Evolutionary conservation across 2,797 vertebrate species (phyloP).

Genomic region (Lepilemur ruficaudatus): DNA sequence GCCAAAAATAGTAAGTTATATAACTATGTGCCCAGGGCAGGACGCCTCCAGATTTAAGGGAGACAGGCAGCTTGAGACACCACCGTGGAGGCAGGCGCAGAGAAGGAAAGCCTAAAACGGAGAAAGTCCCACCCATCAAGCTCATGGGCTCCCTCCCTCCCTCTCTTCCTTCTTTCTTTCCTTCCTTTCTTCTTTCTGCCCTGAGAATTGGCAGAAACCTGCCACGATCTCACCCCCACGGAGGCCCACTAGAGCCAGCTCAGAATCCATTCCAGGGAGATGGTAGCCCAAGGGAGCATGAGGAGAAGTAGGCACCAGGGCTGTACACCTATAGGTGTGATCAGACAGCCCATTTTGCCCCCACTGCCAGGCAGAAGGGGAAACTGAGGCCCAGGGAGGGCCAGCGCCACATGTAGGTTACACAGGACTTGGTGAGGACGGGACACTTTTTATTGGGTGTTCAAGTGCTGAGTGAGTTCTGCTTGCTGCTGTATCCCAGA

Average conservation of each 20-base stretch:
- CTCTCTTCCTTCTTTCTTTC: not conserved
- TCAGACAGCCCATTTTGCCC: not conserved
- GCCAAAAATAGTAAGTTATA: constrained; percentile 67
- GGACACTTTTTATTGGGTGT: not conserved
- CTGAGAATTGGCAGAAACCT: not conserved
- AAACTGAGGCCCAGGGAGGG: not conserved
- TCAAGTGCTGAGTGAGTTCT: not conserved
- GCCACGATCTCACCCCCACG: fast-evolving
- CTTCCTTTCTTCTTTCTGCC: not conserved
- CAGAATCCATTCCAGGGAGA: not conserved
- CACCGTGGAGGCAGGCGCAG: not conserved
- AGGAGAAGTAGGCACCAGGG: not conserved
- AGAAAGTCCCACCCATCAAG: not conserved
- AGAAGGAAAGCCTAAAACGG: not conserved
- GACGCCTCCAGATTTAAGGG: not conserved
- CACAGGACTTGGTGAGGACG: not conserved
- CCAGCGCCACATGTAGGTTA: not conserved
- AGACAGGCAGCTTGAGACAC: not conserved
- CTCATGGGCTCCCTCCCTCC: not conserved
- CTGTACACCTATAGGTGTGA: not conserved
- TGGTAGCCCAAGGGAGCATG: not conserved
- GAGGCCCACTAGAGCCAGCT: not conserved
- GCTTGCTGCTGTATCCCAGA: not conserved
- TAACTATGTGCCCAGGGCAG: constrained; percentile 56
- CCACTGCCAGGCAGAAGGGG: not conserved